A percentile compares a stretch with the other conserved stretches of the same genome.
Conservation (phyloP, 1,140 invertebrate species). For the Thalassaphorura encarpata region DNA sequence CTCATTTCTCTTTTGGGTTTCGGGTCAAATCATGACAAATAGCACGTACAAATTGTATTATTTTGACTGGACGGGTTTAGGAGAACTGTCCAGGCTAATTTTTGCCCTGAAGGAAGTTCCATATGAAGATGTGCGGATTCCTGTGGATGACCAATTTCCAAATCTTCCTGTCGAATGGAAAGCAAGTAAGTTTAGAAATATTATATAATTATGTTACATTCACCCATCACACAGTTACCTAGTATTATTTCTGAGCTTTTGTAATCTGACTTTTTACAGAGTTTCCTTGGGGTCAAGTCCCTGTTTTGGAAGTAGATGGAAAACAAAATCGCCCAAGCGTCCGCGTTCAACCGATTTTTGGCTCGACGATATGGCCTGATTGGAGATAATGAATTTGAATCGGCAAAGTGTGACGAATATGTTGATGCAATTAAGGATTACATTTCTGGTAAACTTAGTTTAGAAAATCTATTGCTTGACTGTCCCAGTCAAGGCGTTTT, state of each 20-base stretch:
- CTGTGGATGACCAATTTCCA: constrained; percentile 31
- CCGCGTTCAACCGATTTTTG: constrained; percentile 53
- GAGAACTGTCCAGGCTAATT: constrained; percentile 48
- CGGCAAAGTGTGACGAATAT: constrained; percentile 49
- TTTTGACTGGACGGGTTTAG: constrained; percentile 50
- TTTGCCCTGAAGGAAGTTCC: constrained; percentile 45
- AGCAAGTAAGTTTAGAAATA: background rate
- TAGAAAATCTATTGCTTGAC: background rate
- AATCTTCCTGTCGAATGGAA: background rate
- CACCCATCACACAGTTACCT: background rate
- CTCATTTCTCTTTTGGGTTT: too few relatives aligned
- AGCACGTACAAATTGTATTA: constrained; percentile 44
- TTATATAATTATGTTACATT: too few relatives aligned
- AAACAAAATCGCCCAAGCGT: constrained; percentile 46
- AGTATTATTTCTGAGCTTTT: background rate
- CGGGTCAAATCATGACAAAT: too few relatives aligned
- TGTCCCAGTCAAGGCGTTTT: background rate
- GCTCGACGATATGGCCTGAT: constrained; percentile 49
- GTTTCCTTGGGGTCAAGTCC: constrained; percentile 52
- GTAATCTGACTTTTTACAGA: background rate
- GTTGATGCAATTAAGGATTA: constrained; percentile 47
- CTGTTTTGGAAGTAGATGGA: constrained; percentile 56
- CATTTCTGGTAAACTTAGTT: background rate
- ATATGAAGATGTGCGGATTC: constrained; percentile 48
- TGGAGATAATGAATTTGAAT: constrained; percentile 51